phyloP scores from a whole-genome alignment of 1,140 invertebrate species.

The Drosophila tristis region DNA sequence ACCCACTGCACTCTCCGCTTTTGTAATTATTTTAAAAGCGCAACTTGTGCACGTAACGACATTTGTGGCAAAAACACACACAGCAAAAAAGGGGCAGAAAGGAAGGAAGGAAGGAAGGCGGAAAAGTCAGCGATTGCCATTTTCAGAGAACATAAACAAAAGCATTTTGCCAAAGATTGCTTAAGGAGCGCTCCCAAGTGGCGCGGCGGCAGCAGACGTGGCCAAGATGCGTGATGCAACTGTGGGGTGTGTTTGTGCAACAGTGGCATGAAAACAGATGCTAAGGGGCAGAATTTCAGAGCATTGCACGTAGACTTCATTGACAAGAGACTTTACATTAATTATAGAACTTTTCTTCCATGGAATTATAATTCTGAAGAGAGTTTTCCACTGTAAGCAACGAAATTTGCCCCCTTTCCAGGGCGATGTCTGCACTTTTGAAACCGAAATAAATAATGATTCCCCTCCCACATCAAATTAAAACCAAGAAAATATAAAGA shows the following conservation, averaged over 20 bases:
- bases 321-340: slow-evolving; percentile 18
- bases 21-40: slow-evolving; percentile 82
- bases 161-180: slow-evolving; percentile 50
- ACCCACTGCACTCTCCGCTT: slow-evolving; percentile 36
- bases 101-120: slow-evolving; percentile 35
- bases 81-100: slow-evolving; percentile 5
- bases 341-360: slow-evolving; percentile 44
- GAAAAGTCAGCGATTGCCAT: slow-evolving; percentile 72
- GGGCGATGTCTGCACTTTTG: slow-evolving; percentile 16
- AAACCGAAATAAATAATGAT: neutral
- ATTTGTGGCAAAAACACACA: slow-evolving; percentile 60
- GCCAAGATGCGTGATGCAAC: slow-evolving; percentile 27
- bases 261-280: slow-evolving; percentile 22
- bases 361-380: neutral
- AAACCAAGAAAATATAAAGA: slow-evolving; percentile 7
- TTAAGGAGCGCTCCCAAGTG: slow-evolving; percentile 8
- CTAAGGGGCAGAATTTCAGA: neutral
- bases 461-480: neutral
- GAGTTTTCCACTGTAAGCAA: no score
- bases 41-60: slow-evolving; percentile 81
- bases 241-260: slow-evolving; percentile 27
- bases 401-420: no score
- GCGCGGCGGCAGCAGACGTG: neutral
- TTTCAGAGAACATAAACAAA: slow-evolving; percentile 75
- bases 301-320: no score